phyloP scores from a whole-genome alignment of 1,140 invertebrate genomes.

The Pogonomyrmex californicus region DNA sequence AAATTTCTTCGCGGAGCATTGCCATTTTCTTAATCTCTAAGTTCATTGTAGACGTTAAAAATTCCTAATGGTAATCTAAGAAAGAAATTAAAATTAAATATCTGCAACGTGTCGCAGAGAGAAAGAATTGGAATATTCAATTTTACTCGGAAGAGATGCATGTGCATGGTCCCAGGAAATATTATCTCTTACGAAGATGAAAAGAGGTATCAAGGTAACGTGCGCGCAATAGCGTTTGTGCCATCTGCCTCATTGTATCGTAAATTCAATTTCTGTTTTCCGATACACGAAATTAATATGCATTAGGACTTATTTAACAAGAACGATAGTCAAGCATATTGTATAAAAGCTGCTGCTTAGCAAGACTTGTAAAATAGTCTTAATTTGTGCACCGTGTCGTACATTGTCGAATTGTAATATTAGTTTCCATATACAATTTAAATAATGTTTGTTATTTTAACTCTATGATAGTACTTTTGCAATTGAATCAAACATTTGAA shows the following conservation, averaged over 20 bases:
- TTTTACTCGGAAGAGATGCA: neutral
- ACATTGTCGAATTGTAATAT: neutral
- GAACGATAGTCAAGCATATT: neutral
- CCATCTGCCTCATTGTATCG: slow-evolving; percentile 42
- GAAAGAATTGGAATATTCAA: neutral
- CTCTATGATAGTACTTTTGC: neutral
- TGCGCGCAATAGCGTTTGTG: neutral
- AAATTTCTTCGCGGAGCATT: neutral
- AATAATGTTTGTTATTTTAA: neutral
- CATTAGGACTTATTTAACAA: neutral
- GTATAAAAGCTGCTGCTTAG: slow-evolving; percentile 40
- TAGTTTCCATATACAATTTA: neutral
- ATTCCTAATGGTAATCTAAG: neutral
- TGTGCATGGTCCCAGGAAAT: neutral
- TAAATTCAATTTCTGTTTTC: slow-evolving; percentile 21
- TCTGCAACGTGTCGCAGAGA: too few species aligned
- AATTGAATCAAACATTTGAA: neutral
- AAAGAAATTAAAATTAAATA: neutral
- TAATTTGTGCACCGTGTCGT: neutral
- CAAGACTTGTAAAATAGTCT: neutral
- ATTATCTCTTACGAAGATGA: neutral
- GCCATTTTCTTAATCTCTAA: neutral
- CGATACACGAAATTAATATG: slow-evolving; percentile 39
- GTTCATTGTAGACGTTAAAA: neutral
- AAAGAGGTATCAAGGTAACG: slow-evolving; percentile 49